These are phyloP conservation scores for Heliconius erato DNA, from an alignment of 2,888 invertebrate genomes.

Conservation along the genomic window DNA sequence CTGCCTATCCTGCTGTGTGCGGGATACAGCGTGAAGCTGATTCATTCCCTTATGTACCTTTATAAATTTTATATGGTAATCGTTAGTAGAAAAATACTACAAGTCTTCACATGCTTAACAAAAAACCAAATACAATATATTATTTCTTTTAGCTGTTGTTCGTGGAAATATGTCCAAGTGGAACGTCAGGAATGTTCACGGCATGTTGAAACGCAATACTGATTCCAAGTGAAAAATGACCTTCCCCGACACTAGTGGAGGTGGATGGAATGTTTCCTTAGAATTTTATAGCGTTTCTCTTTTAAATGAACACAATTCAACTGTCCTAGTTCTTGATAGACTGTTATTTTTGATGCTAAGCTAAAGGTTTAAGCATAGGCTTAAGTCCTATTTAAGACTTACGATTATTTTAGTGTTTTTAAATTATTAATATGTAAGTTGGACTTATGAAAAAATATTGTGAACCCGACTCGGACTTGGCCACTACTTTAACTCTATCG, in stretches of 20 bases:
- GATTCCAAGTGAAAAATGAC: slow-evolving; percentile 30
- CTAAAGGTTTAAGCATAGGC: background rate
- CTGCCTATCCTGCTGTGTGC: too few species aligned
- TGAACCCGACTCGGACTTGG: too few species aligned
- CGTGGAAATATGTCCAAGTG: slow-evolving; percentile 4
- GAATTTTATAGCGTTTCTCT: slow-evolving; percentile 10
- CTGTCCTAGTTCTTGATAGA: background rate
- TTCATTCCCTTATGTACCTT: background rate
- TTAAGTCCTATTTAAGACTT: background rate
- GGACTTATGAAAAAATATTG: too few species aligned
- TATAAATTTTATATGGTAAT: background rate
- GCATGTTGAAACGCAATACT: slow-evolving; percentile 27
- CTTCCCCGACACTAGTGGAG: slow-evolving; percentile 5
- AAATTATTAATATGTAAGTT: too few species aligned
- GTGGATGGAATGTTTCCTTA: slow-evolving; percentile 9
- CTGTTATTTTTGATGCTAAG: too few species aligned
- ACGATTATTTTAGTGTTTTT: too few species aligned
- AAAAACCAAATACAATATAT: slow-evolving; percentile 5
- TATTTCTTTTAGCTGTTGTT: background rate
- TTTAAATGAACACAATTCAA: background rate
- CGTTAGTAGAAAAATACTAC: background rate
- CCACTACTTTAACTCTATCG: too few species aligned
- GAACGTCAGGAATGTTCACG: slow-evolving; percentile 6
- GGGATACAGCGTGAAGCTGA: too few species aligned
- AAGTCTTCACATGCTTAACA: too few species aligned